phyloP scores from a whole-genome alignment of 37 sponge, comb jelly and placozoan genomes.

The Oopsacas minuta region DNA sequence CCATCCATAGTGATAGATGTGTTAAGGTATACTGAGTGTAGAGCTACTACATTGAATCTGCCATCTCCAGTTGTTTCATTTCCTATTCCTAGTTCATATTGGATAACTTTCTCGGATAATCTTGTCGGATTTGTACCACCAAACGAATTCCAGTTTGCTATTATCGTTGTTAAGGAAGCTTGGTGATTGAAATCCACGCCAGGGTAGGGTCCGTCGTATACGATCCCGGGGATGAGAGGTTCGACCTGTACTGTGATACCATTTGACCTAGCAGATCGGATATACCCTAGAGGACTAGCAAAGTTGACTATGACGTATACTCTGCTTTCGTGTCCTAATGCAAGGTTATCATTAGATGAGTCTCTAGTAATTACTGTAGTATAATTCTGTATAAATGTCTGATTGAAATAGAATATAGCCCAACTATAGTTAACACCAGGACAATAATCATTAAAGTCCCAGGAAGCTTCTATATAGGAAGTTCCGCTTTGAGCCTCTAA shows the following conservation, averaged over 20 bases:
- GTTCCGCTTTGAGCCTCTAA: background rate
- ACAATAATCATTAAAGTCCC: background rate
- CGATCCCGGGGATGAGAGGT: constrained; percentile 34
- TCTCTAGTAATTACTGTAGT: background rate
- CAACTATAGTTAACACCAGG: background rate
- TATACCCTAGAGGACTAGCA: background rate
- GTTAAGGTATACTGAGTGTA: constrained; percentile 39
- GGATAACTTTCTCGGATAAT: constrained; percentile 26
- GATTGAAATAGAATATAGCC: background rate
- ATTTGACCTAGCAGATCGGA: constrained; percentile 23
- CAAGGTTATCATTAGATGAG: background rate
- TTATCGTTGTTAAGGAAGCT: constrained; percentile 28
- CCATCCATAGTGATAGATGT: constrained; percentile 27
- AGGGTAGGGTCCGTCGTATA: constrained; percentile 43
- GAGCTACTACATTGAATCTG: constrained; percentile 55
- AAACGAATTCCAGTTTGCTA: constrained; percentile 45
- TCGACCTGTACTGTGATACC: constrained; percentile 40
- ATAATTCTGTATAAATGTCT: background rate
- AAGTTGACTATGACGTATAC: background rate
- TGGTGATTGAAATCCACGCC: constrained; percentile 61
- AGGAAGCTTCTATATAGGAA: background rate
- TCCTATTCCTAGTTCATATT: constrained; percentile 58
- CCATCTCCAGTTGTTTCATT: constrained; percentile 33
- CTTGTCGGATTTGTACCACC: constrained; percentile 44
- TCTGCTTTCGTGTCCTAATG: background rate